These are phyloP conservation scores for Drosophila pruinosa DNA, from an alignment of 1,140 invertebrate genomes.

Conservation along the genomic window DNA sequence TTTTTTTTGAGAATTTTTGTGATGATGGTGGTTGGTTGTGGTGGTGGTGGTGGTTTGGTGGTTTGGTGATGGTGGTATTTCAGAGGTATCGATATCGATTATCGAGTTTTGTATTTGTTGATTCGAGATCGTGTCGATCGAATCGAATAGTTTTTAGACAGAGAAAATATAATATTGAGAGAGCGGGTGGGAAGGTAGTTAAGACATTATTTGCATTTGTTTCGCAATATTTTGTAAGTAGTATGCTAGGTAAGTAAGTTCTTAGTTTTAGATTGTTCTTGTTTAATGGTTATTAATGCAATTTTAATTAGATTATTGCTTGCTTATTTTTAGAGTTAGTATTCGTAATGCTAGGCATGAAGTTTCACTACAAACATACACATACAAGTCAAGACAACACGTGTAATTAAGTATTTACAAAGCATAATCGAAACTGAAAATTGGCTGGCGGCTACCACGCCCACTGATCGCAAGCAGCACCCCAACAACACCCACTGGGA, in stretches of 20 bases:
- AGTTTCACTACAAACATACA: constrained; percentile 78
- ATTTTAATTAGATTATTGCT: constrained; percentile 17
- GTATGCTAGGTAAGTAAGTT: constrained; percentile 11
- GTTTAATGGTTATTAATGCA: constrained; percentile 37
- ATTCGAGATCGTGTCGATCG: constrained; percentile 35
- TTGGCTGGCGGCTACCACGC: constrained; percentile 33
- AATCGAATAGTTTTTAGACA: constrained; percentile 44
- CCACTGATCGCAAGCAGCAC: constrained; percentile 2
- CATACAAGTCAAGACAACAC: constrained; percentile 70
- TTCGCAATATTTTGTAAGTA: constrained; percentile 18
- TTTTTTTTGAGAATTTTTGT: constrained; percentile 30
- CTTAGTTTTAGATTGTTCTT: constrained; percentile 34
- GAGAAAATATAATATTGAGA: constrained; percentile 46
- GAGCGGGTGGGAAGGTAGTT: constrained; percentile 72
- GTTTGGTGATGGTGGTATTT: constrained; percentile 38
- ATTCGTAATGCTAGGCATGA: constrained; percentile 65
- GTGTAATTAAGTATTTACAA: constrained; percentile 76
- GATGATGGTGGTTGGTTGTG: constrained; percentile 43
- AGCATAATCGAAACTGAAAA: constrained; percentile 75
- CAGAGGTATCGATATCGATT: constrained; percentile 40
- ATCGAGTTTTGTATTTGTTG: neutral
- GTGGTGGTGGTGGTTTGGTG: constrained; percentile 49
- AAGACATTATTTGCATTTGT: constrained; percentile 74
- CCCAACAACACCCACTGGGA: neutral
- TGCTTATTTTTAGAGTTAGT: constrained; percentile 56